Percentiles rank a stretch among this genome's conserved stretches.
Evolutionary conservation across 2,888 invertebrate species (phyloP).

Genomic region (Drosophila affinis): DNA sequence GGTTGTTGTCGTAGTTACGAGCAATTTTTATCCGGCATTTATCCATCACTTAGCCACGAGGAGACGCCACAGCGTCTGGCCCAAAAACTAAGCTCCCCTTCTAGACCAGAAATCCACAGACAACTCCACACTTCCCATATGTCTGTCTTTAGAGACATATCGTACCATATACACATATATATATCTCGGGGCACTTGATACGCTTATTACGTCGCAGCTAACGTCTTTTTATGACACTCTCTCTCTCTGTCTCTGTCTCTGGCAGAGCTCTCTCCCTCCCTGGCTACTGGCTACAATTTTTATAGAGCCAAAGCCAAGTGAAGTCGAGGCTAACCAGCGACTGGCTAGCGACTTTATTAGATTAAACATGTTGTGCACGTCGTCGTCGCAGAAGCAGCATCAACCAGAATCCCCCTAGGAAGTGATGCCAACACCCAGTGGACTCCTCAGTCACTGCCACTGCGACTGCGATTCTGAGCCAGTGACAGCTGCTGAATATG

Average conservation of each 20-base stretch:
- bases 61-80: slow-evolving; percentile 69
- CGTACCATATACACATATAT: slow-evolving; percentile 17
- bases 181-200: slow-evolving; percentile 67
- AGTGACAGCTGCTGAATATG: background rate
- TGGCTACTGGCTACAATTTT: slow-evolving; percentile 54
- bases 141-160: slow-evolving; percentile 1
- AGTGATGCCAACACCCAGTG: slow-evolving; percentile 16
- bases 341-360: slow-evolving; percentile 75
- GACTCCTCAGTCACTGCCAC: slow-evolving; percentile 17
- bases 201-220: slow-evolving; percentile 71
- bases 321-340: background rate
- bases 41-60: slow-evolving; percentile 74
- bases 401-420: slow-evolving; percentile 10
- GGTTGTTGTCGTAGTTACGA: slow-evolving; percentile 66
- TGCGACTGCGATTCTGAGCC: background rate
- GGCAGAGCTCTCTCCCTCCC: slow-evolving; percentile 1
- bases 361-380: slow-evolving; percentile 78
- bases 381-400: background rate
- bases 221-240: slow-evolving; percentile 63
- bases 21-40: slow-evolving; percentile 77
- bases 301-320: slow-evolving; percentile 51
- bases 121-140: slow-evolving; percentile 6
- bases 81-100: slow-evolving; percentile 33
- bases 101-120: slow-evolving; percentile 7
- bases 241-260: slow-evolving; percentile 10